Conservation (phyloP, 2,888 invertebrate genomes). For the Clitarchus hookeri region DNA sequence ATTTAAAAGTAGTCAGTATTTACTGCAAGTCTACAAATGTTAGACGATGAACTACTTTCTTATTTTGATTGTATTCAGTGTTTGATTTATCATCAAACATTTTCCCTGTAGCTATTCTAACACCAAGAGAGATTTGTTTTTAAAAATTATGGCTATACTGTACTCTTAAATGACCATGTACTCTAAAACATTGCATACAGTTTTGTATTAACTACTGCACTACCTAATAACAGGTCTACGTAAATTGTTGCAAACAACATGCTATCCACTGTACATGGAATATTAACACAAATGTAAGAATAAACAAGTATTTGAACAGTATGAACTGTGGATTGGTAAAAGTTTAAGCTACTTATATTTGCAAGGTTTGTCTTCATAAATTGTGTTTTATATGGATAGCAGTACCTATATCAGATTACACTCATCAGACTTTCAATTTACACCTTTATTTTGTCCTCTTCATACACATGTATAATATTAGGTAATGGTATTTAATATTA, state of each 20-base stretch:
- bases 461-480: no score
- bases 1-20: neutral
- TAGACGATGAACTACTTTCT: neutral
- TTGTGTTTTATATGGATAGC: no score
- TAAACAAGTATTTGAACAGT: neutral
- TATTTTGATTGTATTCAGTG: conserved; percentile 14
- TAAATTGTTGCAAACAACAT: neutral
- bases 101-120: neutral
- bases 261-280: neutral
- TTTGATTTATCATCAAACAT: neutral
- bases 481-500: no score
- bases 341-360: no score
- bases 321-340: no score
- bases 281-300: neutral
- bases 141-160: neutral
- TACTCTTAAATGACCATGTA: neutral
- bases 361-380: no score
- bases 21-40: neutral
- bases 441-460: no score
- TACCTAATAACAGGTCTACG: neutral
- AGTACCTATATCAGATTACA: no score
- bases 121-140: conserved; percentile 4
- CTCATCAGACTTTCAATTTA: no score
- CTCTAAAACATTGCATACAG: neutral
- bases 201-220: neutral